Percentiles rank a stretch among this genome's conserved stretches.
Conservation (phyloP, 2,888 invertebrate species). For the Hyposoter dolosus region DNA sequence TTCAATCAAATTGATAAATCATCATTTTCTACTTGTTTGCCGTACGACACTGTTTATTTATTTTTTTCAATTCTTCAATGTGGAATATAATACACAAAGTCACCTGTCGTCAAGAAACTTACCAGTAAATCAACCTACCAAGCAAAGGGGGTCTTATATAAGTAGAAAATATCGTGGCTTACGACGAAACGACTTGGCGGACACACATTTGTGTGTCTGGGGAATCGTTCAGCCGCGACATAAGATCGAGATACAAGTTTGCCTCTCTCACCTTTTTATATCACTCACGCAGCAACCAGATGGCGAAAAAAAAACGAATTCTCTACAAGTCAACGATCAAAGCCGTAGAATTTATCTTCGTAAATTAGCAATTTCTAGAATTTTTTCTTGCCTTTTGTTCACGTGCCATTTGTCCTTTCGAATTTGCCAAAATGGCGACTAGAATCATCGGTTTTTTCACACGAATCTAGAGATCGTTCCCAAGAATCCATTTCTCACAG, state of each 20-base stretch:
- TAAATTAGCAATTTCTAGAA: background rate
- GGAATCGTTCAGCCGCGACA: constrained; percentile 42
- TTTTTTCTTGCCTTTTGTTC: background rate
- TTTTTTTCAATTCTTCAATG: constrained; percentile 62
- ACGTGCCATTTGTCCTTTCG: background rate
- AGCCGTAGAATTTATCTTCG: background rate
- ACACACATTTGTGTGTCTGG: constrained; percentile 48
- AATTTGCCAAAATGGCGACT: background rate
- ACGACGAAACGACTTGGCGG: constrained; percentile 48
- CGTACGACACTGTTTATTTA: background rate
- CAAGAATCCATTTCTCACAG: background rate
- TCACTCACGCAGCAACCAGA: constrained; percentile 16
- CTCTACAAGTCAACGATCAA: constrained; percentile 18
- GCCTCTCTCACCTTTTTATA: constrained; percentile 31
- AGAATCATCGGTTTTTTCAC: background rate
- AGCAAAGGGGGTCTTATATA: constrained; percentile 73
- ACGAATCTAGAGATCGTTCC: background rate
- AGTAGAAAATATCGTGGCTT: constrained; percentile 69
- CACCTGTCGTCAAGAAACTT: constrained; percentile 53
- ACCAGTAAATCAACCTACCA: constrained; percentile 64
- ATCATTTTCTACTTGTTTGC: background rate
- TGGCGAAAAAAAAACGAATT: constrained; percentile 27
- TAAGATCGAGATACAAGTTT: constrained; percentile 49
- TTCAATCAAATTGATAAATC: background rate
- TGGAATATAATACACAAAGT: constrained; percentile 60